Percentiles rank a stretch among this genome's conserved stretches.
Conservation (phyloP, 2,888 invertebrate genomes). For the Aspidapion aeneum region DNA sequence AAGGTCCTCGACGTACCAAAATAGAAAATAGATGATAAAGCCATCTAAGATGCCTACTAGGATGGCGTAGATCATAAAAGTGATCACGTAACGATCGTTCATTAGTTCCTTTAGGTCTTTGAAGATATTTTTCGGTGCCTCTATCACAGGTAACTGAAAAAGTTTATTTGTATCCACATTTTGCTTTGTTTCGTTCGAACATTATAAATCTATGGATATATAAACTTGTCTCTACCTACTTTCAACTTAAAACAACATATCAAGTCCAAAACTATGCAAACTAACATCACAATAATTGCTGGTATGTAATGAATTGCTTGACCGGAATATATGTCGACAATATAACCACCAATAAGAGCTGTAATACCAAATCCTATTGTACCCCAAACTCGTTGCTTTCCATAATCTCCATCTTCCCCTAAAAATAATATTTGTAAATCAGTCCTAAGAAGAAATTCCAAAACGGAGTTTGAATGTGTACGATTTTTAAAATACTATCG, state of each 20-base stretch:
- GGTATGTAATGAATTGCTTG: conserved; percentile 63
- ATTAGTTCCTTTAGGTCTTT: conserved; percentile 62
- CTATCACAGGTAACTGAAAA: conserved; percentile 64
- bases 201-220: too few relatives aligned
- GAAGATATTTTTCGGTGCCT: conserved; percentile 64
- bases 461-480: too few relatives aligned
- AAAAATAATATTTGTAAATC: conserved; percentile 17
- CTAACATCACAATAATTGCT: conserved; percentile 63
- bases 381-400: conserved; percentile 79
- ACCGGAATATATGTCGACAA: conserved; percentile 62
- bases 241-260: conserved; percentile 61
- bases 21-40: conserved; percentile 77
- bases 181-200: background rate
- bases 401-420: conserved; percentile 72
- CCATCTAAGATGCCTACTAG: conserved; percentile 76
- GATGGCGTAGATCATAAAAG: conserved; percentile 70
- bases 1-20: conserved; percentile 79
- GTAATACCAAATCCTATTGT: conserved; percentile 76
- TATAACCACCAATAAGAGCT: conserved; percentile 67
- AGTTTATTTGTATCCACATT: conserved; percentile 9
- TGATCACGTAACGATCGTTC: conserved; percentile 59
- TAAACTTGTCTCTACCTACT: conserved; percentile 43
- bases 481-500: too few relatives aligned
- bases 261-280: conserved; percentile 63
- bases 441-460: too few relatives aligned